These are phyloP conservation scores for Sinella curviseta DNA, from an alignment of 1,140 invertebrate genomes.

Conservation along the genomic window DNA sequence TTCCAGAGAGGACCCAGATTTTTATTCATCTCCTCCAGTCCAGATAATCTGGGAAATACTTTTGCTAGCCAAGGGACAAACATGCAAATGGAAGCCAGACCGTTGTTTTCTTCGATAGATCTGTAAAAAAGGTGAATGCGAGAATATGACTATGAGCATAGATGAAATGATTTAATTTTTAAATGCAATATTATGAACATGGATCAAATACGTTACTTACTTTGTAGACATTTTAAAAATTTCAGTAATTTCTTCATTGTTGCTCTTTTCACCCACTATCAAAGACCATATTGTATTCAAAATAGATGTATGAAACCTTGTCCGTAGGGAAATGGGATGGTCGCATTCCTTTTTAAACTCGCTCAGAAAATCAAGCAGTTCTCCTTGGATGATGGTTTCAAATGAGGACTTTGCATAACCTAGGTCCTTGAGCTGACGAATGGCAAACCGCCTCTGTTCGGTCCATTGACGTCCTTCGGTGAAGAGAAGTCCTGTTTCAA, in stretches of 20 bases:
- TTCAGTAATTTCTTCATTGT: neutral
- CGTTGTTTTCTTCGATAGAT: constrained; percentile 37
- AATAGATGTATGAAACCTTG: neutral
- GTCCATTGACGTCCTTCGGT: constrained; percentile 33
- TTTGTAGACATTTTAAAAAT: neutral
- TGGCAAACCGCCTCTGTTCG: constrained; percentile 36
- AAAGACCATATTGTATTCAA: neutral
- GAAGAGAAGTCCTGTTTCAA: constrained; percentile 29
- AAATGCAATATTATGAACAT: neutral
- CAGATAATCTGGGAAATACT: constrained; percentile 27
- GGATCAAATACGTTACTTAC: constrained; percentile 10
- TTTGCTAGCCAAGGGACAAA: constrained; percentile 40
- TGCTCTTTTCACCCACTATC: neutral
- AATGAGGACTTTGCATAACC: constrained; percentile 31
- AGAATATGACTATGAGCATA: no score
- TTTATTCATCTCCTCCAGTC: neutral
- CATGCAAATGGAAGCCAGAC: constrained; percentile 30
- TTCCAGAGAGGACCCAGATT: neutral
- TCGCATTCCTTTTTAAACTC: neutral
- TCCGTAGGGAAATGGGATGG: neutral
- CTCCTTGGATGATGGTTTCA: constrained; percentile 27
- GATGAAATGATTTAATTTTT: constrained; percentile 12
- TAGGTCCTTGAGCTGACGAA: constrained; percentile 30
- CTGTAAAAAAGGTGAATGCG: neutral
- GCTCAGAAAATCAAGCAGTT: constrained; percentile 23